Evolutionary conservation across 2,888 invertebrate genomes (phyloP).

Genomic region (Graphium colonna): DNA sequence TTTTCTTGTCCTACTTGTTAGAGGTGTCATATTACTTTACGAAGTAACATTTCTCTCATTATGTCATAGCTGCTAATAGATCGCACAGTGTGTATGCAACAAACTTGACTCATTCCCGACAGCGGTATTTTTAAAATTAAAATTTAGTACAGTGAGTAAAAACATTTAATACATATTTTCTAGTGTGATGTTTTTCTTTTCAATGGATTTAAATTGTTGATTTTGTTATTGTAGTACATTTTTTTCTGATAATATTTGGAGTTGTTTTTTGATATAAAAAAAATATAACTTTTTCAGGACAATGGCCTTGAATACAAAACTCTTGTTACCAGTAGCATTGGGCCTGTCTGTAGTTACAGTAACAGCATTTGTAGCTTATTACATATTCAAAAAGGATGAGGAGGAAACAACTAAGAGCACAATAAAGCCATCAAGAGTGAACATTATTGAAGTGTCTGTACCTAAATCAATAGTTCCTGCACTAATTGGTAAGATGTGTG

Average conservation of each 20-base stretch:
- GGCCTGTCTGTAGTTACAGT: constrained; percentile 85
- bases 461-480: constrained; percentile 82
- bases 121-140: constrained; percentile 8
- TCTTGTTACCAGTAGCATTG: constrained; percentile 79
- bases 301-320: constrained; percentile 54
- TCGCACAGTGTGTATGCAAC: constrained; percentile 31
- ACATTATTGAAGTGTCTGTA: constrained; percentile 79
- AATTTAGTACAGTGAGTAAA: not conserved
- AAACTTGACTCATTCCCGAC: constrained; percentile 8
- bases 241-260: too few species aligned
- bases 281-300: constrained; percentile 38
- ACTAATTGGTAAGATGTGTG: constrained; percentile 82
- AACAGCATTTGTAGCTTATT: constrained; percentile 84
- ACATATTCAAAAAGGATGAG: constrained; percentile 82
- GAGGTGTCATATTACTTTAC: constrained; percentile 64
- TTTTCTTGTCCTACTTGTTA: constrained; percentile 23
- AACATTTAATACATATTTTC: not conserved
- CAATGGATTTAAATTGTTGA: too few species aligned
- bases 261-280: too few species aligned
- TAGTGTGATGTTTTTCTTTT: not conserved
- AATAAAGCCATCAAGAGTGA: constrained; percentile 53
- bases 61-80: constrained; percentile 76
- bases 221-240: too few species aligned
- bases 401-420: constrained; percentile 58
- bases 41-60: constrained; percentile 63